Percentiles rank a stretch among this genome's conserved stretches.
Conservation (phyloP, 2,888 invertebrate species). For the Nomada fabriciana region DNA sequence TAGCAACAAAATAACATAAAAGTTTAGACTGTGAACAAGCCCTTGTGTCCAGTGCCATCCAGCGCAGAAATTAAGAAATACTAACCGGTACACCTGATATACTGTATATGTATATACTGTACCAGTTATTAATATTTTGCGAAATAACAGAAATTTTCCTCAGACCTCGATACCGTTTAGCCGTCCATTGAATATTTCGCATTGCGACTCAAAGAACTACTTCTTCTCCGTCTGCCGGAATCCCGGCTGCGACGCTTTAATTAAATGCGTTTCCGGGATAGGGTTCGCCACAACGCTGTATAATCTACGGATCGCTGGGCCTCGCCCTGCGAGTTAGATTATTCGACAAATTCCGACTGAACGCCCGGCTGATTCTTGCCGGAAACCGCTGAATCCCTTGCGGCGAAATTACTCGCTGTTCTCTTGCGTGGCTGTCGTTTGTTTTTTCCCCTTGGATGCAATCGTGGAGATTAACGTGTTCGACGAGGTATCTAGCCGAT, state of each 20-base stretch:
- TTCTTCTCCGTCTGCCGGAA: constrained; percentile 22
- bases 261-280: constrained; percentile 63
- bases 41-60: too few species aligned
- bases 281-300: constrained; percentile 56
- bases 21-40: too few species aligned
- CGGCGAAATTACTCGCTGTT: constrained; percentile 3
- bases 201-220: constrained; percentile 46
- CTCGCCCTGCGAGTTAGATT: constrained; percentile 54
- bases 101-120: too few species aligned
- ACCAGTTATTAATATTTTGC: too few species aligned
- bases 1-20: too few species aligned
- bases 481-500: not conserved
- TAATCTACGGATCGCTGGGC: constrained; percentile 53
- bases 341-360: constrained; percentile 51
- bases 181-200: constrained; percentile 45
- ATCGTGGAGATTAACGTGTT: not conserved
- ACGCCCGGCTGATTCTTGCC: constrained; percentile 50
- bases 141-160: too few species aligned
- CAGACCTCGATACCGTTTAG: not conserved
- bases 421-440: not conserved
- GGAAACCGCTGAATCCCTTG: constrained; percentile 9
- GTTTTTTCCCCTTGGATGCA: not conserved
- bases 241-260: constrained; percentile 53
- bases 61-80: too few species aligned
- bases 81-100: too few species aligned